Evolutionary conservation across 2,888 invertebrate species (phyloP), one percentile per base, ranked within the genome.

Genomic region (Tenodera sinensis): DNA sequence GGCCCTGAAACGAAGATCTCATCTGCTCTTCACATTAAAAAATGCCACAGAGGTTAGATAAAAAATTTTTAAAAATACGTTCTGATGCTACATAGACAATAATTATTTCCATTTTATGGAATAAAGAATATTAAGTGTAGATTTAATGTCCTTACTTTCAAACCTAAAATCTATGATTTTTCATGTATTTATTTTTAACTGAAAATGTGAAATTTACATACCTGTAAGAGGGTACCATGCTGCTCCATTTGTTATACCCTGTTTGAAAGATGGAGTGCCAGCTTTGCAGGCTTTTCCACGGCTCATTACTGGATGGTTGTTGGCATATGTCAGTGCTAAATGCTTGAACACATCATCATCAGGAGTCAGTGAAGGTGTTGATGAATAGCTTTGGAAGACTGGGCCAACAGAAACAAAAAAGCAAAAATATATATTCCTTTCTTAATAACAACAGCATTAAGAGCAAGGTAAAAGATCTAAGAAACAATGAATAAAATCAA

Each of bases 311-410:
- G 93, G 93, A 92, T 96, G 96, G 90, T 94, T 94, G 86, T 93
- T 92, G 8, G 96, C 94, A 92, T 96, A 96, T 0, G 93, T 93
- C 84, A 93, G 92, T 1, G 96, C 94, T 90, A 96, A 92, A 92
- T 95, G 94, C 87, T 93, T 93, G 92, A 96, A 96, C 1, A 95
- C 95, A 91, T 96, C 96, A 91, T 96, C 94, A 91, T 96, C 96
- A 3, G 95, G 95, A n/a, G 95, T 94, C 89, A 94, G 91, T 27
- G 95, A 94, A 47, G 94, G 93, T 3, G 92, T 94, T 90, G 97
- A 96, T 71, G 96, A 95, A 92, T 97, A 97, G 93, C 96, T 97
- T 95, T 97, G 97, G 94, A 98, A 97, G 94, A 97, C 97, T 97
- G 95, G 94, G 92, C 91, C 89, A 86, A 88, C 90, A 90, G 88